Conservation (phyloP, 2,797 vertebrate species). For the Staurois parvus region DNA sequence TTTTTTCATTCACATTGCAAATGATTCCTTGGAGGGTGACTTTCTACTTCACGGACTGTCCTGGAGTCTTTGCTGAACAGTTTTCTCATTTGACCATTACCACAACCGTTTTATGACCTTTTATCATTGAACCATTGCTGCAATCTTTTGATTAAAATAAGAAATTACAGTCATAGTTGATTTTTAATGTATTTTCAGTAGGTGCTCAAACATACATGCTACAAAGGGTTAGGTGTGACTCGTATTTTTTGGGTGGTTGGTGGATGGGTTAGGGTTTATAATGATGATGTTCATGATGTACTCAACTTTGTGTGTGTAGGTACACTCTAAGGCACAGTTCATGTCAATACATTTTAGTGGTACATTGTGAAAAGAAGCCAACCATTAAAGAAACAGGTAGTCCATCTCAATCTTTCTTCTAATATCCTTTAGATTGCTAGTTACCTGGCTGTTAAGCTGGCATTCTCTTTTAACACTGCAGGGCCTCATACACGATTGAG, state of each 20-base stretch:
- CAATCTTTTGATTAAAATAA: constrained; percentile 61
- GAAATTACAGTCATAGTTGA: constrained; percentile 47
- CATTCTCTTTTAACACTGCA: too few relatives aligned
- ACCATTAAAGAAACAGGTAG: too few relatives aligned
- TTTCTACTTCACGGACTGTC: constrained; percentile 10
- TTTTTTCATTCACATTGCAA: constrained; percentile 45
- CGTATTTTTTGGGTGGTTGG: constrained; percentile 47
- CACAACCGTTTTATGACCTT: constrained; percentile 38
- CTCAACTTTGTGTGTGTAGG: constrained; percentile 49
- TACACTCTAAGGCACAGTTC: constrained; percentile 19
- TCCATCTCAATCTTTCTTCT: too few relatives aligned
- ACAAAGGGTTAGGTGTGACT: constrained; percentile 64
- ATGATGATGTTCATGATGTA: constrained; percentile 35
- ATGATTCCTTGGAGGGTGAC: constrained; percentile 13
- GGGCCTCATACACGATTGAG: too few relatives aligned
- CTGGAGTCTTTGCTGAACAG: constrained; percentile 21
- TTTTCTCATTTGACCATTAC: constrained; percentile 11
- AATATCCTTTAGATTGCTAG: too few relatives aligned
- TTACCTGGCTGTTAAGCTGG: too few relatives aligned
- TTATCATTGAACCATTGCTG: constrained; percentile 43
- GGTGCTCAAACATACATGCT: constrained; percentile 64
- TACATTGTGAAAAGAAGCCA: not conserved
- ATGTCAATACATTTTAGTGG: too few relatives aligned
- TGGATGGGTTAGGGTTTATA: constrained; percentile 20
- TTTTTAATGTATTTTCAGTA: constrained; percentile 64